Evolutionary conservation across 2,113 vertebrate species (phyloP), one percentile per base, ranked within the genome.

Genomic region (Gallinago jamesoni): DNA sequence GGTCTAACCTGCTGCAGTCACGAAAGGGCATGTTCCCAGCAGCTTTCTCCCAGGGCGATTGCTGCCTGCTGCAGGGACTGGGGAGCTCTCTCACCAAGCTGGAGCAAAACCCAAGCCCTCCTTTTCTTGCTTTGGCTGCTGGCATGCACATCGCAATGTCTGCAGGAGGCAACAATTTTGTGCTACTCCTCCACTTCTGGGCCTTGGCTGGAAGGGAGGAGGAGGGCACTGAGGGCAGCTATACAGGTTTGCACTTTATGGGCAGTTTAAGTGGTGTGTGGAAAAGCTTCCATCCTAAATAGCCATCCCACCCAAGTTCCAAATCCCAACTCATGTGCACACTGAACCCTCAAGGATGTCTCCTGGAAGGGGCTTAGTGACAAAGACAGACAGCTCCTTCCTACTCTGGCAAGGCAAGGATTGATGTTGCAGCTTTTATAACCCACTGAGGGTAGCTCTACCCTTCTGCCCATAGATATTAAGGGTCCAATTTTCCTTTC

Each of bases 401-500:
- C 74, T 79, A 2, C 55, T 66, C 41, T 47, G 39, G 21, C 56
- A 16, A 52, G 63, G 75, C 83, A 88, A 39, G 43, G 67, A 76
- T 68, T 50, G 75, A 59, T 90, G 43, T 45, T 89, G 72, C 47
- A 63, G 78, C 37, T 88, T 93, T 90, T 85, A 75, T 56, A 90
- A 81, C 53, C 18, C 52, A 43, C 59, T 4, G 1, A 63, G 16
- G 30, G 28, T 64, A 81, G 50, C 68, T 94, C 52, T 81, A 37
- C 60, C 70, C 43, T 87, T 92, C 76, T 80, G 53, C 55, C 84
- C 82, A 83, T 22, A 37, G 69, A 79, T 87, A 86, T 75, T 80
- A 92, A 90, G 37, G 75, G 84, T 79, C 67, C 94, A 92, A 95
- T 97, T 96, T 97, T 50, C 80, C 72, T 23, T 96, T 93, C 81